These are phyloP conservation scores for Oceanodroma leucorhoa DNA, from an alignment of 2,797 vertebrate genomes.

Conservation along the genomic window DNA sequence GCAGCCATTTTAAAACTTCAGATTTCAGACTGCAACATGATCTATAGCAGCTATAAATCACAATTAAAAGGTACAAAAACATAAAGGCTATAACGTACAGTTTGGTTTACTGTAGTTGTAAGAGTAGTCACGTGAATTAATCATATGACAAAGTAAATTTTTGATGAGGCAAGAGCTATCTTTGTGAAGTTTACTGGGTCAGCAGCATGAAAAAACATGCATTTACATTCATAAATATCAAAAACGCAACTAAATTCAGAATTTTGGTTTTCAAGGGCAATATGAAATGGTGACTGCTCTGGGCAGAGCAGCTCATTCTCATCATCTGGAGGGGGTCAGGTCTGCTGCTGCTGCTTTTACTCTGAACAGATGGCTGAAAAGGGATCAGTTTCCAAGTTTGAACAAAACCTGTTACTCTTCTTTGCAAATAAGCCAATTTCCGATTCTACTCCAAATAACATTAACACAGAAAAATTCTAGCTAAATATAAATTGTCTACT, in stretches of 20 bases:
- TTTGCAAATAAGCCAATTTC: not conserved
- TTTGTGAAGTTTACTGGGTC: not conserved
- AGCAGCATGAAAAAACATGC: not conserved
- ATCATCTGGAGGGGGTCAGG: not conserved
- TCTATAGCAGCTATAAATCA: conserved; percentile 3
- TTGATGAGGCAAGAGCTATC: not conserved
- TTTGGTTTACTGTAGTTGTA: not conserved
- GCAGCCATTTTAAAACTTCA: conserved; percentile 45
- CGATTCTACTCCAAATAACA: not conserved
- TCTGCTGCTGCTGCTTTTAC: not conserved
- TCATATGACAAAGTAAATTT: not conserved
- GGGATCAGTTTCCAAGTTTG: not conserved
- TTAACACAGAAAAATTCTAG: not conserved
- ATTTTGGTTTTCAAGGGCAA: not conserved
- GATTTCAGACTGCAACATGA: conserved; percentile 23
- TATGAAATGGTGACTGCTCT: not conserved
- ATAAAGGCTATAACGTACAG: not conserved
- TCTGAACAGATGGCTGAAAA: not conserved
- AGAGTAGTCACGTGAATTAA: not conserved
- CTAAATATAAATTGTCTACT: not conserved
- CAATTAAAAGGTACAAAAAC: conserved; percentile 17
- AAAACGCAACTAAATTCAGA: not conserved
- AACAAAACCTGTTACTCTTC: conserved; percentile 12
- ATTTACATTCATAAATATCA: not conserved
- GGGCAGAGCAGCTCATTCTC: not conserved